Base-by-base conservation (phyloP, 53 echinoderm and acorn worm genomes). In the Paelopatides confundens region DNA sequence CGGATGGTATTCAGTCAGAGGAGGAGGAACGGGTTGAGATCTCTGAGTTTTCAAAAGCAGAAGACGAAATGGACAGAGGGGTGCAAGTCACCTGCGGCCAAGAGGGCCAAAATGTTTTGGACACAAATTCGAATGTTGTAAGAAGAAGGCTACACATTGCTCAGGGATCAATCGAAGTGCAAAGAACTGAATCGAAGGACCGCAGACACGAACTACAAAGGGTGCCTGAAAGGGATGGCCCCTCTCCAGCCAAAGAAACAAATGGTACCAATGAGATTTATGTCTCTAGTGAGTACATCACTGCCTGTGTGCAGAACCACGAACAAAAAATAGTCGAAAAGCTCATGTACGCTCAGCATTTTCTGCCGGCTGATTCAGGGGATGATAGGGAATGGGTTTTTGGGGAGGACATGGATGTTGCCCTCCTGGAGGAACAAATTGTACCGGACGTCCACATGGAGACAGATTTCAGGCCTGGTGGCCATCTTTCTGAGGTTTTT, bases 11-110 rank as follows among this genome's bases (percentile, higher is more conserved):
- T 79, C 79, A 53, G 32, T 48, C 50, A 2, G 63, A 62, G 27
- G 92, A 92, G 58, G 85, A 85, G 24, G 85, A 92, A 66, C 71
- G 85, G 35, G 85, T 85, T 15, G 89, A 92, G 71, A 89, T 89
- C 35, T 85, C 89, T 62, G 88, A 89, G 85, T 89, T 92, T 81
- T 87, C 87, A 2, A 90, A 77, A 27, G 36, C 63, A 5, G 81
- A 90, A 7, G 81, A 64, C 29, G 78, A 32, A 7, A 76, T 63
- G 66, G 85, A 58, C 2, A 32, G 68, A 23, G 68, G 68, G 33
- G 49, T 86, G 35, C 77, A 86, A 50, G 70, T 77, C 33, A 63
- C 58, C 18, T 62, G 31, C 21, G 2, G 8, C 10, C 33, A 28
- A 31, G 21, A 27, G 31, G 30, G 31, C 13, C 30, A 35, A 14